Conservation (phyloP, 2,113 vertebrate genomes). For the Takifugu flavidus region DNA sequence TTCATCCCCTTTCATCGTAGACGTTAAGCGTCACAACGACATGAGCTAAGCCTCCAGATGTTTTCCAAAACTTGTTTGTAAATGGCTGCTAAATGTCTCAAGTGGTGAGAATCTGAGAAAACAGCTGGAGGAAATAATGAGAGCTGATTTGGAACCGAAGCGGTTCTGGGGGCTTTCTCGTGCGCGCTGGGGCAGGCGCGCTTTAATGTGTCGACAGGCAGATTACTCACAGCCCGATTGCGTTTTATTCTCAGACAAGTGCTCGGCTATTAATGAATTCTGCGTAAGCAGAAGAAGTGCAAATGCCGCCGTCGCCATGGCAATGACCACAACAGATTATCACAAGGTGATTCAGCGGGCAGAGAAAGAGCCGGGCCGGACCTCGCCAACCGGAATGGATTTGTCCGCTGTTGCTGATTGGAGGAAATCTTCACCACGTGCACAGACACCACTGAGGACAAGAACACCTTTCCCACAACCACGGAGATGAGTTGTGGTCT, state of each 20-base stretch:
- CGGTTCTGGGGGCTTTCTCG: background rate
- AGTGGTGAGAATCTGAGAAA: slow-evolving; percentile 32
- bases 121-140: slow-evolving; percentile 22
- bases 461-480: background rate
- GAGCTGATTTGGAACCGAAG: slow-evolving; percentile 4
- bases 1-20: background rate
- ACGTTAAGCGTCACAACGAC: background rate
- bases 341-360: background rate
- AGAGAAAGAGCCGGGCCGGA: background rate
- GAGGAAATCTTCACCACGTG: slow-evolving; percentile 15
- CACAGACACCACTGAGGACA: slow-evolving; percentile 2
- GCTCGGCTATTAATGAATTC: slow-evolving; percentile 17
- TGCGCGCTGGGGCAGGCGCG: background rate
- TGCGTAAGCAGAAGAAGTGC: background rate
- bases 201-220: background rate
- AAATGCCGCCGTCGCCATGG: slow-evolving; percentile 1
- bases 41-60: slow-evolving; percentile 21
- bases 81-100: slow-evolving; percentile 34
- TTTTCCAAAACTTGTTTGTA: slow-evolving; percentile 26
- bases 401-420: slow-evolving; percentile 8
- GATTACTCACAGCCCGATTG: slow-evolving; percentile 1
- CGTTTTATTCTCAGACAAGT: slow-evolving; percentile 6
- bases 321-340: slow-evolving; percentile 2
- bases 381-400: background rate
- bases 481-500: slow-evolving; percentile 14